Conservation (phyloP, 2,888 invertebrate species). For the Vesta saturnalis region DNA sequence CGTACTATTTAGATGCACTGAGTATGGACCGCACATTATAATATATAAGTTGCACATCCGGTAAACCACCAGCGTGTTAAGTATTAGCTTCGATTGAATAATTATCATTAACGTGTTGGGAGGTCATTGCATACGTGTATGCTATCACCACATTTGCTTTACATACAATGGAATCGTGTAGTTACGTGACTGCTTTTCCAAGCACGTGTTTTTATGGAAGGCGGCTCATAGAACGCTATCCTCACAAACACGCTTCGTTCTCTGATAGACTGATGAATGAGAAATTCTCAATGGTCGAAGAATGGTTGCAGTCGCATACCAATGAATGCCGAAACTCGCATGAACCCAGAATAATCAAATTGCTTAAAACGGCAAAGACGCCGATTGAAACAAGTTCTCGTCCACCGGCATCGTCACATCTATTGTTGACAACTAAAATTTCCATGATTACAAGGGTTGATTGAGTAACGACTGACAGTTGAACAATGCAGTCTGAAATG, state of each 20-base stretch:
- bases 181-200: slow-evolving; percentile 59
- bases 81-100: slow-evolving; percentile 56
- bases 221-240: slow-evolving; percentile 41
- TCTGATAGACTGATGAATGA: slow-evolving; percentile 55
- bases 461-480: slow-evolving; percentile 60
- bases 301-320: slow-evolving; percentile 50
- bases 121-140: slow-evolving; percentile 55
- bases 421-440: slow-evolving; percentile 50
- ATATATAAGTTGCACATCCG: slow-evolving; percentile 42
- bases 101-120: slow-evolving; percentile 60
- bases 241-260: slow-evolving; percentile 41
- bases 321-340: slow-evolving; percentile 49
- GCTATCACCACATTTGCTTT: slow-evolving; percentile 56
- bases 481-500: slow-evolving; percentile 55
- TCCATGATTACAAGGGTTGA: slow-evolving; percentile 54
- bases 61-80: slow-evolving; percentile 44
- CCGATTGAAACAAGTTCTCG: slow-evolving; percentile 37
- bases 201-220: slow-evolving; percentile 57
- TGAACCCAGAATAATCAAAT: slow-evolving; percentile 42
- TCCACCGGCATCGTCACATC: slow-evolving; percentile 45
- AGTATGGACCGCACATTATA: background rate
- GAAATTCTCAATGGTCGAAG: slow-evolving; percentile 51
- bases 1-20: background rate
- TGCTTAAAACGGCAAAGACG: slow-evolving; percentile 45
- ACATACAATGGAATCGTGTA: slow-evolving; percentile 61